Conservation (phyloP, 2,113 vertebrate species). For the Rhinoderma darwinii region DNA sequence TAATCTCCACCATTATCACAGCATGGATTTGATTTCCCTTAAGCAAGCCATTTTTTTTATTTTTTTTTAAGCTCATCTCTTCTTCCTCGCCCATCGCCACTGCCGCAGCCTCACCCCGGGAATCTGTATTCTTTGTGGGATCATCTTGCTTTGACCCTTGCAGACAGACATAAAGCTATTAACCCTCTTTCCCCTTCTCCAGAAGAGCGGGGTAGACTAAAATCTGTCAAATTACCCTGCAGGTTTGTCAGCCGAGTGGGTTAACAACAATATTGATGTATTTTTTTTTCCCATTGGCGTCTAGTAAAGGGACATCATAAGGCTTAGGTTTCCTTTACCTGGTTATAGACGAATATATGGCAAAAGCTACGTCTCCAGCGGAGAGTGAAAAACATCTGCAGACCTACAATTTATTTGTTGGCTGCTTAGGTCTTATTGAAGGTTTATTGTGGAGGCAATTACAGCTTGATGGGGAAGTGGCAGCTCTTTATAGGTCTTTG, state of each 20-base stretch:
- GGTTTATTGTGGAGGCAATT: constrained; percentile 7
- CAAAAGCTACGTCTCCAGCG: background rate
- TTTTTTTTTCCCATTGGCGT: background rate
- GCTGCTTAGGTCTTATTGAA: background rate
- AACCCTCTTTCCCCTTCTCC: background rate
- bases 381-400: constrained; percentile 35
- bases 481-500: constrained; percentile 4
- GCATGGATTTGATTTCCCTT: constrained; percentile 52
- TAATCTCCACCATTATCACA: constrained; percentile 54
- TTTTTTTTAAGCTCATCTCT: background rate
- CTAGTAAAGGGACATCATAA: background rate
- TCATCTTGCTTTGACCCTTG: constrained; percentile 27
- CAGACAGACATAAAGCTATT: background rate
- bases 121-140: constrained; percentile 4
- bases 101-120: constrained; percentile 39
- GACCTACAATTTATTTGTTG: constrained; percentile 27
- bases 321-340: constrained; percentile 14
- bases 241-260: background rate
- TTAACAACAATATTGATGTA: background rate
- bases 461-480: background rate
- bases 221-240: background rate
- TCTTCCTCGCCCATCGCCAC: background rate
- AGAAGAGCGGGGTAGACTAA: background rate
- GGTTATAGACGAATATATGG: constrained; percentile 32
- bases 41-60: constrained; percentile 25